A percentile compares a stretch with the other conserved stretches of the same genome.
phyloP scores from a whole-genome alignment of 2,797 vertebrate genomes.

The Rhinophrynus dorsalis region DNA sequence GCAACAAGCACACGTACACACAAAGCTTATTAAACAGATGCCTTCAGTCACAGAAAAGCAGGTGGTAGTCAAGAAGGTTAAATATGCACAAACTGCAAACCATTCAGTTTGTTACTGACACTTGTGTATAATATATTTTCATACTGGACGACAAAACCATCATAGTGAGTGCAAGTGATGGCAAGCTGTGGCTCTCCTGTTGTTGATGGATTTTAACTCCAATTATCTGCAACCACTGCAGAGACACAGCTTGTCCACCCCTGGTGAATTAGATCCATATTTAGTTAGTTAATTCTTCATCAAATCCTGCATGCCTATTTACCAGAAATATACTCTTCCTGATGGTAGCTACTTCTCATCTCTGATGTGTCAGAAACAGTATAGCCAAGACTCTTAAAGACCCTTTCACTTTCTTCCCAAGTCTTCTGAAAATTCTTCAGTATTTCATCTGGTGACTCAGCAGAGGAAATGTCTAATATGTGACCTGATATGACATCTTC shows the following conservation, averaged over 20 bases:
- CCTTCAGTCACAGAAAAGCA: constrained; percentile 42
- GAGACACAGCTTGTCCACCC: no score
- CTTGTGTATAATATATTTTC: no score
- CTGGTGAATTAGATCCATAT: no score
- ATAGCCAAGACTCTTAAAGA: constrained; percentile 81
- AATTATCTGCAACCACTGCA: no score
- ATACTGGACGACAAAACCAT: no score
- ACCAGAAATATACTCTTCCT: constrained; percentile 72
- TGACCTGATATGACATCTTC: constrained; percentile 85
- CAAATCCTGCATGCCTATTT: constrained; percentile 69
- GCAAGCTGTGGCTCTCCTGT: no score
- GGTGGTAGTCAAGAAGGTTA: constrained; percentile 7
- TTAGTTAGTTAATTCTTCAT: constrained; percentile 13
- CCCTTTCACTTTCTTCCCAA: constrained; percentile 83
- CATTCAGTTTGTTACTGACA: constrained; percentile 1
- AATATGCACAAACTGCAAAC: background rate
- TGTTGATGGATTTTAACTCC: no score
- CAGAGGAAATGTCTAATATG: constrained; percentile 65
- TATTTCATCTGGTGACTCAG: constrained; percentile 73
- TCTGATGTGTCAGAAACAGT: constrained; percentile 69
- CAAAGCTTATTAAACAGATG: constrained; percentile 14
- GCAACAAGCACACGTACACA: constrained; percentile 26
- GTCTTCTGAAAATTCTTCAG: constrained; percentile 81
- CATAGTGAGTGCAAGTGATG: no score
- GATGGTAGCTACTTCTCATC: constrained; percentile 67